Percentiles rank a stretch among this genome's conserved stretches.
phyloP scores from a whole-genome alignment of 2,888 invertebrate genomes.

The Cheilosia impressa region DNA sequence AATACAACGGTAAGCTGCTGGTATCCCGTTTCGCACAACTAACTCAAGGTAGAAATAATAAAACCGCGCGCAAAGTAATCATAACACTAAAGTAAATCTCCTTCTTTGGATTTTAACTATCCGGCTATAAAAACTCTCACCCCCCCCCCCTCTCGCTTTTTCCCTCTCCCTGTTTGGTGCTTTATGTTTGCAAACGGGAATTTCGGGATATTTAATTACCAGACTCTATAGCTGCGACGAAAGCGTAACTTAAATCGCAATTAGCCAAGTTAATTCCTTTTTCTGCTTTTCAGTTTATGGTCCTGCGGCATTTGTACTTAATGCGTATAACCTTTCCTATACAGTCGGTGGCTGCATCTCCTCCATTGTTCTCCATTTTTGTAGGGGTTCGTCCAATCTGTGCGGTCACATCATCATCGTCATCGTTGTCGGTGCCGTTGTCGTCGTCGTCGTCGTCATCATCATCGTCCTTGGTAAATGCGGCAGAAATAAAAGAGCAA shows the following conservation, averaged over 20 bases:
- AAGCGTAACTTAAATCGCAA: constrained; percentile 72
- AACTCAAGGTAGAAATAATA: constrained; percentile 52
- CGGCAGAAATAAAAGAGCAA: constrained; percentile 43
- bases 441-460: constrained; percentile 6
- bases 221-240: constrained; percentile 34
- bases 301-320: constrained; percentile 71
- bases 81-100: constrained; percentile 38
- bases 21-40: constrained; percentile 22
- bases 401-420: constrained; percentile 64
- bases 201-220: constrained; percentile 65
- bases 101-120: constrained; percentile 59
- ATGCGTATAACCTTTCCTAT: constrained; percentile 54
- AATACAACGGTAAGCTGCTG: constrained; percentile 4
- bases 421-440: constrained; percentile 21
- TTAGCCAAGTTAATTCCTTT: constrained; percentile 73
- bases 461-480: constrained; percentile 9
- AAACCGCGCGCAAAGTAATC: constrained; percentile 48
- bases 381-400: constrained; percentile 42
- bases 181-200: not conserved
- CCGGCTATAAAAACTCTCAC: constrained; percentile 24
- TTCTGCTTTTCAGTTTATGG: constrained; percentile 62
- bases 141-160: no score
- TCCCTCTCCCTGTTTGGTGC: not conserved
- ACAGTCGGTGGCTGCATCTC: constrained; percentile 16
- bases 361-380: constrained; percentile 20